phyloP scores from a whole-genome alignment of 2,113 vertebrate genomes.

The zebrafish (Danio rerio) region GRCz12tu NC_133186.1:7799501-7800000 shows the following conservation, averaged over 20 bases:
- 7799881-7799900: too few species aligned
- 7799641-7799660: background rate
- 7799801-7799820: background rate
- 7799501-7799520: conserved; percentile 32
- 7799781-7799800: background rate
- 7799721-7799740: background rate
- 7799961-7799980: too few species aligned
- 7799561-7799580: conserved; percentile 22
- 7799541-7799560: conserved; percentile 47
- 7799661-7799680: background rate
- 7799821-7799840: background rate
- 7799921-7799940: too few species aligned
- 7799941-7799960: too few species aligned
- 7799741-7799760: background rate
- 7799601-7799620: background rate
- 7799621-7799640: background rate
- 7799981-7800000: too few species aligned
- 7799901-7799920: too few species aligned
- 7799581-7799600: background rate
- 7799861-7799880: too few species aligned
- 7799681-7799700: background rate
- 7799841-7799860: background rate
- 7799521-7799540: conserved; percentile 31
- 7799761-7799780: too few species aligned
- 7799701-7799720: background rate